These are phyloP conservation scores for Gnathonemus echidnorhynchus DNA, from an alignment of 2,113 vertebrate species.

Conservation along the genomic window DNA sequence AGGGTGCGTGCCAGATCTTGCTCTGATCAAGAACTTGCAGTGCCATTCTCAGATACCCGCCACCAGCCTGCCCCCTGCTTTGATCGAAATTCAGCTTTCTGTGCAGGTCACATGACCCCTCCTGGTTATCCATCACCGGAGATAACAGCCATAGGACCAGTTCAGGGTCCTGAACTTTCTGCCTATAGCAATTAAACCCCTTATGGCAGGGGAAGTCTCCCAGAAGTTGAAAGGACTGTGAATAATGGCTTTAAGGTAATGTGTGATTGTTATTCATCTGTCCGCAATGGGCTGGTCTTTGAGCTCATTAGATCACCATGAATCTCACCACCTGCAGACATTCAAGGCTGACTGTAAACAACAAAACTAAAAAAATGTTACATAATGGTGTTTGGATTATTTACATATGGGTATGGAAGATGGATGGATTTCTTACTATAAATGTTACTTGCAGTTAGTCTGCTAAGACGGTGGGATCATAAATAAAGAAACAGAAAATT, in stretches of 20 bases:
- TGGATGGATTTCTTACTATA: background rate
- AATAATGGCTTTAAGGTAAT: background rate
- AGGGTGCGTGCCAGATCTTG: background rate
- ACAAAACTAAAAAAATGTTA: background rate
- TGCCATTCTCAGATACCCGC: background rate
- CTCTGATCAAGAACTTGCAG: conserved; percentile 8
- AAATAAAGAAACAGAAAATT: background rate
- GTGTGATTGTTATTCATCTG: background rate
- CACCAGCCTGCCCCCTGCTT: conserved; percentile 7
- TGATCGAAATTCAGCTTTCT: background rate
- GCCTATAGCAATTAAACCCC: background rate
- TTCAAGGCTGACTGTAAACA: background rate
- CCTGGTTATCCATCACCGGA: background rate
- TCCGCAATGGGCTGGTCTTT: background rate
- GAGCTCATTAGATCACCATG: background rate
- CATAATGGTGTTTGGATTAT: background rate
- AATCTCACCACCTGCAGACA: background rate
- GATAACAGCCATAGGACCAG: background rate
- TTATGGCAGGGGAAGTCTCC: background rate
- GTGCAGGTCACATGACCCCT: background rate
- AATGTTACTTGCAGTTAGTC: background rate
- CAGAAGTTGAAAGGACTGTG: background rate
- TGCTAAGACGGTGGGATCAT: background rate
- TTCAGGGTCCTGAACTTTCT: background rate
- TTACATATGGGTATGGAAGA: background rate